A percentile compares a stretch with the other conserved stretches of the same genome.
phyloP scores from a whole-genome alignment of 2,888 invertebrate genomes.

The Aphelenchoides bicaudatus region DNA sequence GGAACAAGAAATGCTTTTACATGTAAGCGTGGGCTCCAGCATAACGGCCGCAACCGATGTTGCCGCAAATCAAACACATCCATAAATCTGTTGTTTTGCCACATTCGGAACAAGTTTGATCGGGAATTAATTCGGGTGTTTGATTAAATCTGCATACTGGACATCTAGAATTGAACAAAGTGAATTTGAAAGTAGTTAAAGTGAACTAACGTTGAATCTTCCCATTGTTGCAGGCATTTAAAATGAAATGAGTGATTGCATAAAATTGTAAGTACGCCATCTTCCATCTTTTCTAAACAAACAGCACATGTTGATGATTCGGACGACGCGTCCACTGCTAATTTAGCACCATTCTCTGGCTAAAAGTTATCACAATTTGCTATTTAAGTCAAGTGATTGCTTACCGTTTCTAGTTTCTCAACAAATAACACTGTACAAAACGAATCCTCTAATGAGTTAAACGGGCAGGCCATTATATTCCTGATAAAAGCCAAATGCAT shows the following conservation, averaged over 20 bases:
- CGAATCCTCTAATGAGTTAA: conserved; percentile 86
- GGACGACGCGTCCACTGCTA: conserved; percentile 68
- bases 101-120: conserved; percentile 68
- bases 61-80: conserved; percentile 98
- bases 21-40: conserved; percentile 83
- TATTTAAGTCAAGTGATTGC: conserved; percentile 36
- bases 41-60: conserved; percentile 93
- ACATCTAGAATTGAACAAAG: conserved; percentile 62
- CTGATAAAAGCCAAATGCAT: conserved; percentile 85
- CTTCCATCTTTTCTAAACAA: conserved; percentile 87
- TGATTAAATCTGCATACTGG: conserved; percentile 90
- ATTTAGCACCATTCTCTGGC: conserved; percentile 60
- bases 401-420: conserved; percentile 79
- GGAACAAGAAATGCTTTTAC: conserved; percentile 17
- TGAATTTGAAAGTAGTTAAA: conserved; percentile 12
- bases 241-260: conserved; percentile 98
- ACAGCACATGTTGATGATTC: conserved; percentile 96
- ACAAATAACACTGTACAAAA: conserved; percentile 93
- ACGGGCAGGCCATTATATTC: conserved; percentile 87
- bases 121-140: conserved; percentile 72
- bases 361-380: too few relatives aligned
- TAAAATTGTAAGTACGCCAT: conserved; percentile 91
- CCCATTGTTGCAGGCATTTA: conserved; percentile 90
- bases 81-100: conserved; percentile 72
- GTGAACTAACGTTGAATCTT: conserved; percentile 73